Base-by-base conservation (phyloP, 2,888 invertebrate genomes). In the Rhagophthalmus giganteus region DNA sequence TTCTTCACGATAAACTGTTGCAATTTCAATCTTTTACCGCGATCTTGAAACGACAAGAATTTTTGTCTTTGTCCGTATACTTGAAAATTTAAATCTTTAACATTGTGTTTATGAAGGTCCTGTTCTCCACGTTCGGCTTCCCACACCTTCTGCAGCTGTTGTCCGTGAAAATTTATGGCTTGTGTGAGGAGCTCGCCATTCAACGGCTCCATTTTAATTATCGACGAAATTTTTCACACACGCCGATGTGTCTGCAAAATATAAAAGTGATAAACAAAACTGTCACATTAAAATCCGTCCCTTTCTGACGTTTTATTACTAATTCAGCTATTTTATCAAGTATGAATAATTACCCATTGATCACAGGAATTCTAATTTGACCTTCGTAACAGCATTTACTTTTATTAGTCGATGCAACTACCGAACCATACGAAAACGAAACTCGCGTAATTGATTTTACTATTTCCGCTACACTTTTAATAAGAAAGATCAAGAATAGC, bases 1-100 rank as follows among this genome's bases (percentile, higher is more conserved):
- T 93, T 93, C 66, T 88, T 88, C 6, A 88, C 87, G 64, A 94
- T 83, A 74, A 94, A 94, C 68, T 91, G 90, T 68, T 92, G 90
- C 28, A 94, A 77, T 69, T 90, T 91, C 42, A 90, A 74, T 12
- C 91, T 80, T 71, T 90, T 90, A 0, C 88, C 87, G 53, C 91
- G 82, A 73, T 91, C 91, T 73, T 89, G 88, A 73, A 91, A 90
- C 41, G 88, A 86, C 27, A 91, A 79, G 62, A 85, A 85, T 71
- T 90, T 90, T 67, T 90, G 89, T 14, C 91, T 80, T 55, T 87
- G 84, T 66, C 85, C 85, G 72, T 90, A 90, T 37, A 88, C 81
- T 34, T 85, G 83, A 70, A 85, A 91, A 73, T 85, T 88, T 32
- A 82, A 73, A 55, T 80, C 81, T 67, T 80, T 79, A 57, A 87